Evolutionary conservation across 92 coral and sea anemone genomes (phyloP), one percentile per base, ranked within the genome.

Genomic region (Metridium senile): DNA sequence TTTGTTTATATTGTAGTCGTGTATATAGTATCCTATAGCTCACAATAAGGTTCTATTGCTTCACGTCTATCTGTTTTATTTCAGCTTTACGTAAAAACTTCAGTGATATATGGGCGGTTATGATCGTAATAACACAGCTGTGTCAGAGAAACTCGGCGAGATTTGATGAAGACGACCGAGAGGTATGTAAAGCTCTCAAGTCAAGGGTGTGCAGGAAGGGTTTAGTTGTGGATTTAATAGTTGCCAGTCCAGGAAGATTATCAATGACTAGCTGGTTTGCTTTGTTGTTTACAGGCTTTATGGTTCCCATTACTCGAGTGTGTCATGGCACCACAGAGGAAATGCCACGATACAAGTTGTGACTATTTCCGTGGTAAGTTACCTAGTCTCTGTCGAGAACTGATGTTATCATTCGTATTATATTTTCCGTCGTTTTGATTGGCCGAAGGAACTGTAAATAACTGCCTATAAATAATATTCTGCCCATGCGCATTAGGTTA

Each of bases 311-410:
- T 94, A 27, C 86, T 94, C 28, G 98, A 94, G 80, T 86, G 92
- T 39, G 98, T 94, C 81, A 94, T 94, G 98, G 90, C 95, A n/a
- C 98, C 98, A 0, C 98, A 94, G 33, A 73, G 98, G 64, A 89
- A 82, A 71, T 93, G 97, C 33, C 88, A 86, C 57, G 92, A 81
- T 77, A 94, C 97, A 56, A 82, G 86, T 49, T 90, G 97, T 67
- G 94, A 88, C 17, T 90, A 85, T 72, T 94, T 94, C 69, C 71
- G 82, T 71, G 97, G 98, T 91, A 77, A 78, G 89, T 13, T 30
- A 63, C 17, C 59, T 54, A 20, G 20, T 54, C 59, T 2, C 49
- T n/a, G n/a, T n/a, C n/a, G n/a, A n/a, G n/a, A n/a, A n/a, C n/a
- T n/a, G n/a, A n/a, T n/a, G n/a, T n/a, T n/a, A n/a, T n/a, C n/a